Evolutionary conservation across 2,113 vertebrate genomes (phyloP).

Genomic region (Dasypus novemcinctus): DNA sequence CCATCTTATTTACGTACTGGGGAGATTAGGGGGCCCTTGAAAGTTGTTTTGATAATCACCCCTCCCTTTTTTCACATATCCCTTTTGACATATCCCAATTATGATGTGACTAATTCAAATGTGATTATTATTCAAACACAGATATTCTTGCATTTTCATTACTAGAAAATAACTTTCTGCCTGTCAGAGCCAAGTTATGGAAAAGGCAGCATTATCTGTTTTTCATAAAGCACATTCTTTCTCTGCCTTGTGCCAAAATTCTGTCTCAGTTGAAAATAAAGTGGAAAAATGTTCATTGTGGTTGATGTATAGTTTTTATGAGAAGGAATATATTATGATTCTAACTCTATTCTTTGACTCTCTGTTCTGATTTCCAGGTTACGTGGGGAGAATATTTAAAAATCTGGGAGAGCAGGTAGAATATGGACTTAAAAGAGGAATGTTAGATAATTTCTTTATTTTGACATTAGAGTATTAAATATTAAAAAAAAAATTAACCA

Average conservation of each 20-base stretch:
- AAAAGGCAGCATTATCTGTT: constrained; percentile 69
- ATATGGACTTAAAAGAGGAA: background rate
- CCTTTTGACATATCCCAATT: background rate
- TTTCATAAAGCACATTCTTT: constrained; percentile 73
- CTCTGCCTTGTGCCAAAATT: constrained; percentile 66
- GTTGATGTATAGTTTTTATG: constrained; percentile 62
- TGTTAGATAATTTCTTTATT: background rate
- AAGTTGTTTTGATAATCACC: constrained; percentile 1
- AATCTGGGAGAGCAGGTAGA: background rate
- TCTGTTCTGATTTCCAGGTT: constrained; percentile 42
- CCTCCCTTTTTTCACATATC: background rate
- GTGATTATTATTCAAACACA: constrained; percentile 50
- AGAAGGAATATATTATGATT: constrained; percentile 51
- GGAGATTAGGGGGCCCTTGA: background rate
- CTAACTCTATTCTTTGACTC: constrained; percentile 35
- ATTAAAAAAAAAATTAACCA: background rate
- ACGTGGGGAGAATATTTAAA: background rate
- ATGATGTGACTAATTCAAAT: constrained; percentile 43
- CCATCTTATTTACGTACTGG: constrained; percentile 16
- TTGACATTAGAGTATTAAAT: background rate
- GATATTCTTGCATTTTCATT: constrained; percentile 59
- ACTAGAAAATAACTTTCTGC: constrained; percentile 64
- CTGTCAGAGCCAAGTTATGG: constrained; percentile 56
- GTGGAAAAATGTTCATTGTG: constrained; percentile 68
- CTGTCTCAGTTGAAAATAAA: constrained; percentile 71